Evolutionary conservation across 2,113 vertebrate species (phyloP).

Genomic region (Phrynosoma blainvillii): DNA sequence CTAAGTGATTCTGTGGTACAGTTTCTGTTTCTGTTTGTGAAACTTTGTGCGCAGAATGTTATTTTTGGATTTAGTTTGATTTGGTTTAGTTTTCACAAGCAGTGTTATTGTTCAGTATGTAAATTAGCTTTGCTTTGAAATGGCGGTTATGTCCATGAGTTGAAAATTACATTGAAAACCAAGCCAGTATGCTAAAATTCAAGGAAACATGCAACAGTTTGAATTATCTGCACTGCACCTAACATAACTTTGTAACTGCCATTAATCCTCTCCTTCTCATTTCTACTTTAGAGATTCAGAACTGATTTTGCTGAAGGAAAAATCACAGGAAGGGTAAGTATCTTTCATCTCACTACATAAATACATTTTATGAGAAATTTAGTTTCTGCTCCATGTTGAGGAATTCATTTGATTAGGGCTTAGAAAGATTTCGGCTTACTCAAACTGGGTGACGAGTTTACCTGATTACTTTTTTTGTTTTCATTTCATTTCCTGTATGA

Average conservation of each 20-base stretch:
- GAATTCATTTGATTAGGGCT: background rate
- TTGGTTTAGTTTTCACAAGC: background rate
- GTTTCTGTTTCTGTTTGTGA: background rate
- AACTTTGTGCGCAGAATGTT: background rate
- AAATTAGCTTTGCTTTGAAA: background rate
- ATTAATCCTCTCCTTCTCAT: constrained; percentile 36
- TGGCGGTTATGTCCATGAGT: background rate
- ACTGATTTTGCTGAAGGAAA: constrained; percentile 99
- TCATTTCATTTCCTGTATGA: background rate
- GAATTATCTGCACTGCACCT: background rate
- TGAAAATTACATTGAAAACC: background rate
- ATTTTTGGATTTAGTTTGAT: background rate
- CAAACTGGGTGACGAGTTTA: background rate
- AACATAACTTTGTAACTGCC: background rate
- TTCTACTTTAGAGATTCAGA: constrained; percentile 89
- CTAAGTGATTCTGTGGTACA: background rate
- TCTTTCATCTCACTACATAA: constrained; percentile 26
- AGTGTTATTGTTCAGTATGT: background rate
- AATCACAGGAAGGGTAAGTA: constrained; percentile 96
- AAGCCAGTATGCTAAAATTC: background rate
- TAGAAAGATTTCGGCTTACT: background rate
- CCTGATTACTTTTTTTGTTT: background rate
- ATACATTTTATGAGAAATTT: background rate
- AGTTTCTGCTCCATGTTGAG: background rate
- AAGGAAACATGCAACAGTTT: background rate